Base-by-base conservation (phyloP, 2,888 invertebrate genomes). In the Platynereis dumerilii region DNA sequence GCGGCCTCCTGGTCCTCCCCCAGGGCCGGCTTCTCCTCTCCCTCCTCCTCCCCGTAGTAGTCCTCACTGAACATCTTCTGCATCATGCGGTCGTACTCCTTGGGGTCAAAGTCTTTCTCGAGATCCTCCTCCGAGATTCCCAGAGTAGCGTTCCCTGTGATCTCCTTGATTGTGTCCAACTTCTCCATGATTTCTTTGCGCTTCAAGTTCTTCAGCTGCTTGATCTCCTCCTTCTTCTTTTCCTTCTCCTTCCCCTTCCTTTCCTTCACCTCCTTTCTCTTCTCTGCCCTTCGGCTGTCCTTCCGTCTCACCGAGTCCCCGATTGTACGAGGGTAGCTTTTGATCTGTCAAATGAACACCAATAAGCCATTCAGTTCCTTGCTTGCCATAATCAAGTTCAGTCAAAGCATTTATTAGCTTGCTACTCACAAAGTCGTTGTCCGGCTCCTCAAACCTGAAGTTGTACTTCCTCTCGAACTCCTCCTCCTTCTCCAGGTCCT, bases 391-490 rank as follows among this genome's bases (percentile, higher is more conserved):
- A n/a, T n/a, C n/a, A n/a, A n/a, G n/a, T n/a, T n/a, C n/a, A n/a
- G n/a, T n/a, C n/a, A n/a, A n/a, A n/a, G n/a, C n/a, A n/a, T n/a
- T n/a, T n/a, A n/a, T n/a, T n/a, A n/a, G n/a, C n/a, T n/a, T n/a
- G n/a, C n/a, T 12, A 75, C 79, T 73, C 71, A 85, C 85, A 79
- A 86, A 96, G 74, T 96, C 94, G 57, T 91, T 89, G 83, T 97
- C 96, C 0, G 96, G 97, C 83, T 98, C 96, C 84, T 99, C 96
- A 83, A 91, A 98, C 69, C 98, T 88, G 83, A 95, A 96, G 86
- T 98, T 97, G 84, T 91, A 98, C 72, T 96, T 96, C 55, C 92
- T 88, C 80, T 98, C 97, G 86, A 96, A 98, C 83, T 91, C 89
- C 70, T 92, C 93, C 83, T 94, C 93, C 79, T 91, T 89, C 75